phyloP scores from a whole-genome alignment of 2,888 invertebrate genomes.

The Notocelia uddmanniana region DNA sequence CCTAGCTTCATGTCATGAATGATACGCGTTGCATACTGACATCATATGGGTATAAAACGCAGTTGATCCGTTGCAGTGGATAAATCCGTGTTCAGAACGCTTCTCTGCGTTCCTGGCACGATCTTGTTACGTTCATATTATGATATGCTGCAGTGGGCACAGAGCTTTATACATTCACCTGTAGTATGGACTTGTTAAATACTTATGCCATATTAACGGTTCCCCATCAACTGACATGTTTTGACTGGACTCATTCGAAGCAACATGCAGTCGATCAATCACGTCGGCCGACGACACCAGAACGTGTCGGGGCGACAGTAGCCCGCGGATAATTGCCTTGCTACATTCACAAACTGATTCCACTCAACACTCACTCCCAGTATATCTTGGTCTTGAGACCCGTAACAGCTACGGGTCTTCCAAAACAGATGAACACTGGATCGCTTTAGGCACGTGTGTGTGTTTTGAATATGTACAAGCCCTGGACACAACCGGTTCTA shows the following conservation, averaged over 20 bases:
- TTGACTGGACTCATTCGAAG: constrained; percentile 6
- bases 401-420: not conserved
- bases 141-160: no score
- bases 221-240: not conserved
- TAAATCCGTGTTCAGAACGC: no score
- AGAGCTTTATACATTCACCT: no score
- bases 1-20: no score
- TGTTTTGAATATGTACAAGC: not conserved
- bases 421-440: not conserved
- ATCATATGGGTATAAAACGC: no score
- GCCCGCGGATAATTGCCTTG: constrained; percentile 16
- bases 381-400: not conserved
- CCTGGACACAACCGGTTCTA: constrained; percentile 2
- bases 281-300: constrained; percentile 17
- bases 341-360: not conserved
- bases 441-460: not conserved
- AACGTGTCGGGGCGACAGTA: not conserved
- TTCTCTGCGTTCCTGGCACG: no score
- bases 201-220: not conserved
- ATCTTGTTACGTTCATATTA: no score
- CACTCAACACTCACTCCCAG: not conserved
- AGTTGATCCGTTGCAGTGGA: no score
- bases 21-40: no score
- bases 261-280: constrained; percentile 23
- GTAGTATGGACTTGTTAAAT: not conserved